Evolutionary conservation across 2,888 invertebrate species (phyloP), one percentile per base, ranked within the genome.

Genomic region (Noctua janthina): DNA sequence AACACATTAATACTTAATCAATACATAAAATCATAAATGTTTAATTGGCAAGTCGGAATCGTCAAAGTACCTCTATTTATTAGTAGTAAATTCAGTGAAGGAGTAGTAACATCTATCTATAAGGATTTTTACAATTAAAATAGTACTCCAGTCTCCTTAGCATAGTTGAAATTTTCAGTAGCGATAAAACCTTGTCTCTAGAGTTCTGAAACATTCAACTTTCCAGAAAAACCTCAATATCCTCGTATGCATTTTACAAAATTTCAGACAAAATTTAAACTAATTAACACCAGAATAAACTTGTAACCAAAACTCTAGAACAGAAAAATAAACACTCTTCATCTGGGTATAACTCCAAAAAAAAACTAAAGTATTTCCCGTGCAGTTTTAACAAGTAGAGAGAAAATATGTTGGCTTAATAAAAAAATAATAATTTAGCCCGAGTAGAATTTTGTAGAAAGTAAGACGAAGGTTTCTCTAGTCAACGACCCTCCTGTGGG

Each of bases 401-500:
- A 54, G 46, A 10, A 82, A 85, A 84, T 84, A 54, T 82, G 79
- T 87, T 76, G 70, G 76, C 71, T 82, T 46, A 76, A 73, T 76
- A 64, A 79, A 85, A 88, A 88, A 88, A 84, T 64, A 74, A 81
- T 82, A 81, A 85, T 84, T 83, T 78, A 74, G 69, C 78, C 43
- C 7, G 71, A 77, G 76, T 79, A 82, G 74, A 85, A 88, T 88
- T 87, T 86, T 76, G 81, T 72, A 79, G 83, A 83, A 83, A 76
- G 86, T 79, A 90, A 86, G 85, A 83, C 79, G 88, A 78, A 79
- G 82, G 82, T 82, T 83, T 84, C 76, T 81, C 85, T 78, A 67
- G 69, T 90, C 80, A 86, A 88, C 78, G 82, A 82, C 87, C 75
- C 90, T 91, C 87, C 85, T 79, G 80, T 80, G 91, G 88, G 90